These are phyloP conservation scores for Troglohyphantes excavatus DNA, from an alignment of 2,888 invertebrate species.

Conservation along the genomic window DNA sequence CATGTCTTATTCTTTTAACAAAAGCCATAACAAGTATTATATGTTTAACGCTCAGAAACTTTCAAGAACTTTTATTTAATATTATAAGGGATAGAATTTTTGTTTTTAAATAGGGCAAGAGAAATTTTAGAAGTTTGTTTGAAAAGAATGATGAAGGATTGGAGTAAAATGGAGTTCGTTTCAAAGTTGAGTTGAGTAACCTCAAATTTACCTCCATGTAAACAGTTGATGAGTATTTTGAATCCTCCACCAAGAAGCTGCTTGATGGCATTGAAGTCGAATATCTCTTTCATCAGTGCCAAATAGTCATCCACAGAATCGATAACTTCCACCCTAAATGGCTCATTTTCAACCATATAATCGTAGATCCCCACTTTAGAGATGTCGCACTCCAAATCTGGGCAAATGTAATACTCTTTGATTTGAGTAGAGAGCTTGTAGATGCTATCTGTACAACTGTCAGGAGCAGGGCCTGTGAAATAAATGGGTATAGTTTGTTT, in stretches of 20 bases:
- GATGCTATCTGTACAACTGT: conserved; percentile 93
- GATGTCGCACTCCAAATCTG: conserved; percentile 90
- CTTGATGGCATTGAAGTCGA: conserved; percentile 93
- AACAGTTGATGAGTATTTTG: conserved; percentile 93
- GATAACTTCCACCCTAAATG: conserved; percentile 92
- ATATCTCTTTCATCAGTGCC: conserved; percentile 95
- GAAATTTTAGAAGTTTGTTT: too few species aligned
- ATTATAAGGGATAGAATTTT: too few species aligned
- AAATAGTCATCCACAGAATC: conserved; percentile 95
- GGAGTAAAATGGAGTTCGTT: too few species aligned
- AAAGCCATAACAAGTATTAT: too few species aligned
- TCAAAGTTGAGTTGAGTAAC: too few species aligned
- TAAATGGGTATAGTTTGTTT: not conserved
- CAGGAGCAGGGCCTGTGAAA: conserved; percentile 89
- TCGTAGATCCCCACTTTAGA: conserved; percentile 87
- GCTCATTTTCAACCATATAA: conserved; percentile 87
- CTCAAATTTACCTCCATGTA: conserved; percentile 88
- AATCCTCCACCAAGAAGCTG: conserved; percentile 88
- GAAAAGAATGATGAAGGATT: not conserved
- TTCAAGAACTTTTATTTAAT: too few species aligned
- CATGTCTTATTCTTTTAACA: too few species aligned
- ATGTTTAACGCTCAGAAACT: too few species aligned
- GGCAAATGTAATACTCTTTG: conserved; percentile 90
- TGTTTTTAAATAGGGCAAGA: not conserved
- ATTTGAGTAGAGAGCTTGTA: conserved; percentile 91